Evolutionary conservation across 2,113 vertebrate species (phyloP), one percentile per base, ranked within the genome.

Genomic region (Poecilia latipinna): DNA sequence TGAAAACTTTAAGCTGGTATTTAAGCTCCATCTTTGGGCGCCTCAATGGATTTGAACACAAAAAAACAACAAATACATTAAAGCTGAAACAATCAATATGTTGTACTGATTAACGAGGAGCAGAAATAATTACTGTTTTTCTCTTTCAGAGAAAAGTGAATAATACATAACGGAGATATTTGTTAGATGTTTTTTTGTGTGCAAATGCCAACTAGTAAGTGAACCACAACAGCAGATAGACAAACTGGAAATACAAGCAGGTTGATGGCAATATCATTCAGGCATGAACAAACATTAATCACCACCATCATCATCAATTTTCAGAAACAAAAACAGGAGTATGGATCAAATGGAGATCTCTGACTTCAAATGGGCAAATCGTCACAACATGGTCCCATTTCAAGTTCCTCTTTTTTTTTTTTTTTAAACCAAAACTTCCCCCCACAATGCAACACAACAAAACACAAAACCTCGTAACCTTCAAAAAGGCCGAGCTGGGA

Each of bases 401-500:
- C n/a, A 29, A 37, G 29, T 72, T 78, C 70, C 37, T 8, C 12
- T 71, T 78, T 48, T 22, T 39, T 32, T 5, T 33, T 28, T 11
- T 37, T 37, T 37, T 37, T 11, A 37, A 37, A 24, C 24, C 2
- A 60, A 22, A 8, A 39, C n/a, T 0, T 33, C 6, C 0, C 15
- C 29, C 0, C 0, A 19, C 17, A 28, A 42, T 57, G 72, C 24
- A 48, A 62, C 0, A 3, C 2, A 19, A 32, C 29, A 32, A 33
- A 39, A 65, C 13, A 22, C 44, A 66, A 48, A 74, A 61, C 28
- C 7, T 42, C 39, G 11, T 3, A 13, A 42, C 12, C 4, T 48
- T 13, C 15, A 48, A 48, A 48, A 48, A 17, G 44, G 13, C 44
- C 0, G 15, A 19, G 44, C 12, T 17, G 44, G 44, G 44, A 6